Base-by-base conservation (phyloP, 1,140 invertebrate species). In the Kradibia gibbosae region DNA sequence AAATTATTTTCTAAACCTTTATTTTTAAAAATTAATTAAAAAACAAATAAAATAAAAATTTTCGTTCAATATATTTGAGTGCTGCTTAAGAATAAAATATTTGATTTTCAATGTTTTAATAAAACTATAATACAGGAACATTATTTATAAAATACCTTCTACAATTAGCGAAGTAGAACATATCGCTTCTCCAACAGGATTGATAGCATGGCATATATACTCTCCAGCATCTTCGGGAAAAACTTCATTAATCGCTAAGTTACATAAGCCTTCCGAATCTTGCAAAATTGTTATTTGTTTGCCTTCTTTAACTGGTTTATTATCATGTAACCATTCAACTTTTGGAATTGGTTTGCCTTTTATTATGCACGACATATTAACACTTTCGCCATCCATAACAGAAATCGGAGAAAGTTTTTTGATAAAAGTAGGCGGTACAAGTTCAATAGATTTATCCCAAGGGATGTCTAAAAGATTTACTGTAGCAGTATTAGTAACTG, bases 361-460 rank as follows among this genome's bases (percentile, higher is more conserved):
- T 36, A 97, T 94, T 84, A 94, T 90, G 85, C 96, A 97, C 78
- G 92, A 94, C 62, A 99, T 93, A 84, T 94, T 93, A 36, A 97
- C 95, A 86, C 96, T 94, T 87, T 98, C 97, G 60, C 97, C 97
- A 90, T 99, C 97, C 97, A 98, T 99, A 11, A 98, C 95, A 85
- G 95, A 94, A 2, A 95, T 90, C 25, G 95, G 94, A 67, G 93
- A 92, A 72, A 97, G 91, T 85, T 93, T 93, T 86, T 93, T 94
- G 22, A 94, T 92, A 85, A 98, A 97, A 83, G 93, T 92, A 31
- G 97, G 97, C 28, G 95, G 94, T 84, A 93, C 92, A 31, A 95
- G 91, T 88, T 95, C 94, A 36, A 92, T 86, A 1, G 93, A 90
- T 83, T 94, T 91, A 86, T 94, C 93, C 88, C 93, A 93, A 53